A percentile compares a stretch with the other conserved stretches of the same genome.
Evolutionary conservation across 1,140 invertebrate genomes (phyloP).

Genomic region (Heliothis virescens): DNA sequence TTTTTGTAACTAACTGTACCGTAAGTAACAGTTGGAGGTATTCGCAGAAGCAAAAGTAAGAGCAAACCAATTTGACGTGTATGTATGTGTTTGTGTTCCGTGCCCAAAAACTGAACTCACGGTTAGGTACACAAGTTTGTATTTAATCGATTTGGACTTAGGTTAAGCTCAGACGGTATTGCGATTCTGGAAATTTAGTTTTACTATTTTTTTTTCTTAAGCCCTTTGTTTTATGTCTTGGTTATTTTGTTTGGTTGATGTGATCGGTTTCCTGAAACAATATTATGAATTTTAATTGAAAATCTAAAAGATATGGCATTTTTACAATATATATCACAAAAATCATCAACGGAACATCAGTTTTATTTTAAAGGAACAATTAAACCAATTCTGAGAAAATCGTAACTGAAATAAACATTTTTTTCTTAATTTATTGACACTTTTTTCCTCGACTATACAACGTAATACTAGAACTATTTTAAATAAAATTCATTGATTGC

Average conservation of each 20-base stretch:
- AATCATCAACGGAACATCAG: no score
- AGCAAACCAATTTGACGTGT: conserved; percentile 63
- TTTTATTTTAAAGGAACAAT: no score
- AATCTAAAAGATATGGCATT: no score
- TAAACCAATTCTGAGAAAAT: no score
- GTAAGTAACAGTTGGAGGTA: conserved; percentile 52
- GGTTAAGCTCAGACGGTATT: conserved; percentile 3
- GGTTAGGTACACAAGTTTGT: neutral
- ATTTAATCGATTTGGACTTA: conserved; percentile 3
- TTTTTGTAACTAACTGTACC: conserved; percentile 59
- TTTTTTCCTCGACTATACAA: neutral
- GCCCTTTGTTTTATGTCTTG: neutral
- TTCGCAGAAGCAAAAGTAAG: conserved; percentile 74
- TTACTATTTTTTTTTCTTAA: neutral
- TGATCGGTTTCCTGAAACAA: no score
- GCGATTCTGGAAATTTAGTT: neutral
- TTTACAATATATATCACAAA: no score
- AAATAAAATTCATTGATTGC: conserved; percentile 3
- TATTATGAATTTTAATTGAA: no score
- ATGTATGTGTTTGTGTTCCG: conserved; percentile 62
- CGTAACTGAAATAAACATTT: no score
- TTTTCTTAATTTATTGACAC: neutral
- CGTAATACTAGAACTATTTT: no score
- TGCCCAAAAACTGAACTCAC: conserved; percentile 60
- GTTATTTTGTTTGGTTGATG: neutral